A percentile compares a stretch with the other conserved stretches of the same genome.
Conservation (phyloP, 2,888 invertebrate genomes). For the Clitarchus hookeri region DNA sequence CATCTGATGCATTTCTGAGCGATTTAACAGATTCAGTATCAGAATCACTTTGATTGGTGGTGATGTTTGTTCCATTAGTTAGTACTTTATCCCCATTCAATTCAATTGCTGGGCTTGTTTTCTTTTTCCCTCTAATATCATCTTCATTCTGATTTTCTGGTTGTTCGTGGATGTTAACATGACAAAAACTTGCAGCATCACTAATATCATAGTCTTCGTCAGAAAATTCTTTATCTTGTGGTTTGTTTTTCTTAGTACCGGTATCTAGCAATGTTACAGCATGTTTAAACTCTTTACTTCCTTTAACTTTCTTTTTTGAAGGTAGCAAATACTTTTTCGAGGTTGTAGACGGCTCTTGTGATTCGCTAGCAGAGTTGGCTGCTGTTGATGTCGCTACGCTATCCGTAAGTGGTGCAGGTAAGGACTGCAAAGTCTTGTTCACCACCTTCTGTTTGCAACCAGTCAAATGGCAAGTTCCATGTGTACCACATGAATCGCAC, state of each 20-base stretch:
- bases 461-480: constrained; percentile 52
- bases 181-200: constrained; percentile 40
- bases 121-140: constrained; percentile 27
- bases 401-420: background rate
- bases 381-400: background rate
- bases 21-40: constrained; percentile 14
- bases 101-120: constrained; percentile 26
- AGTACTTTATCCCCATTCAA: background rate
- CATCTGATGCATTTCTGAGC: background rate
- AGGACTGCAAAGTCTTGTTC: background rate
- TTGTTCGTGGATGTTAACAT: constrained; percentile 38
- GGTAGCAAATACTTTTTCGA: constrained; percentile 30
- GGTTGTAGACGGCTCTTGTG: background rate
- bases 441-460: constrained; percentile 47
- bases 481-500: constrained; percentile 53
- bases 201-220: constrained; percentile 39
- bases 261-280: constrained; percentile 21
- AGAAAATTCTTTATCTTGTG: constrained; percentile 28
- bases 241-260: constrained; percentile 26
- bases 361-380: background rate
- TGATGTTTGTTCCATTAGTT: background rate
- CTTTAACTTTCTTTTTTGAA: constrained; percentile 19
- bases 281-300: background rate
- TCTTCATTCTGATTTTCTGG: constrained; percentile 42
- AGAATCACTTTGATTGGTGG: background rate